Percentiles rank a stretch among this genome's conserved stretches.
These are phyloP conservation scores for Alexandromys fortis DNA, from an alignment of 2,113 vertebrate genomes.

Conservation along the genomic window DNA sequence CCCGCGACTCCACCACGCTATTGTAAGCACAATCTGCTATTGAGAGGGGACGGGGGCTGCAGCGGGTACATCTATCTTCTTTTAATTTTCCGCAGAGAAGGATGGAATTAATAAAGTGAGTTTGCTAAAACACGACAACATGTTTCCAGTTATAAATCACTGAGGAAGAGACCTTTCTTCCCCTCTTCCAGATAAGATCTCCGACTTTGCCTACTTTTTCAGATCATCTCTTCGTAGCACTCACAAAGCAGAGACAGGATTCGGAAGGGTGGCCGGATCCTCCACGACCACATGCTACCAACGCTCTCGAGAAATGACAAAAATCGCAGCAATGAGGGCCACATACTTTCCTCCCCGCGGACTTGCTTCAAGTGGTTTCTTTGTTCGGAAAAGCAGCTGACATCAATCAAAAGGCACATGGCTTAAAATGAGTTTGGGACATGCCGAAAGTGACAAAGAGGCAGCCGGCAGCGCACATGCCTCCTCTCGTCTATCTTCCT, in stretches of 20 bases:
- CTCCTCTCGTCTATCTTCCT: not conserved
- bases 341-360: conserved; percentile 11
- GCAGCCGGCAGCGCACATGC: not conserved
- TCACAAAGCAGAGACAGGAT: conserved; percentile 48
- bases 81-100: conserved; percentile 68
- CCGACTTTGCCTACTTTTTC: conserved; percentile 58
- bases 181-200: conserved; percentile 60
- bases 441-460: conserved; percentile 38
- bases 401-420: conserved; percentile 66
- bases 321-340: conserved; percentile 34
- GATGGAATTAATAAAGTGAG: conserved; percentile 72
- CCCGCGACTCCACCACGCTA: not conserved
- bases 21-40: conserved; percentile 66
- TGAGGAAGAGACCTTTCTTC: conserved; percentile 50
- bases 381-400: conserved; percentile 74
- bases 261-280: conserved; percentile 25
- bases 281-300: conserved; percentile 43
- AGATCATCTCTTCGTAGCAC: conserved; percentile 49
- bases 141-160: conserved; percentile 69
- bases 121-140: conserved; percentile 72
- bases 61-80: conserved; percentile 25
- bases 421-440: conserved; percentile 30
- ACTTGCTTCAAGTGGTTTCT: conserved; percentile 73
- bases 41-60: conserved; percentile 57
- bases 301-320: conserved; percentile 68